A percentile compares a stretch with the other conserved stretches of the same genome.
Conservation (phyloP, 2,797 vertebrate genomes). For the Jordanella pulchra region DNA sequence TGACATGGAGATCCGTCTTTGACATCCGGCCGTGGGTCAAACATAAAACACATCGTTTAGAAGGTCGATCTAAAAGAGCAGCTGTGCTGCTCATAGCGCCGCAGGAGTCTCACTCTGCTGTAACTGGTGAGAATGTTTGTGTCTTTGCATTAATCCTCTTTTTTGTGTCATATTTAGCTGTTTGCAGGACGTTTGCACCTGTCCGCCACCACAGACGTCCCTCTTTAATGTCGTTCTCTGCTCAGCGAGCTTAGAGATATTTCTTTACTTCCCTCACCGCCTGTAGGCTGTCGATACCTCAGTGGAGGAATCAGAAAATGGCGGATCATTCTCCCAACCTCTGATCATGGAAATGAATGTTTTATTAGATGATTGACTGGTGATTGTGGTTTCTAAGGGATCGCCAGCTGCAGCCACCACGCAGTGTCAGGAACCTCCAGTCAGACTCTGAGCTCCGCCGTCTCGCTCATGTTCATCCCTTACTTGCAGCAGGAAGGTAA, state of each 20-base stretch:
- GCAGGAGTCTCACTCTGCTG: too few relatives aligned
- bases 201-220: too few relatives aligned
- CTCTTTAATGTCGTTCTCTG: not conserved
- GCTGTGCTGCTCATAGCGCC: too few relatives aligned
- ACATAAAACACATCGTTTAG: too few relatives aligned
- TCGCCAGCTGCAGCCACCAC: conserved; percentile 92
- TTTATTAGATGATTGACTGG: too few relatives aligned
- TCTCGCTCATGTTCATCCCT: conserved; percentile 93
- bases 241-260: not conserved
- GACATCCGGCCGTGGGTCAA: too few relatives aligned
- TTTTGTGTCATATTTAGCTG: too few relatives aligned
- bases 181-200: too few relatives aligned
- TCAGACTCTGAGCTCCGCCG: conserved; percentile 85
- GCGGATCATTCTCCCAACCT: not conserved
- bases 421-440: conserved; percentile 89
- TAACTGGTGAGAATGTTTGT: too few relatives aligned
- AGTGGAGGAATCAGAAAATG: not conserved
- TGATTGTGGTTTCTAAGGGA: conserved; percentile 74
- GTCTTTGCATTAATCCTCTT: too few relatives aligned
- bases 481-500: conserved; percentile 97
- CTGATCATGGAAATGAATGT: not conserved
- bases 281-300: not conserved
- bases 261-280: not conserved
- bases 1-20: too few relatives aligned
- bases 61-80: too few relatives aligned